A percentile compares a stretch with the other conserved stretches of the same genome.
Conservation (phyloP, 2,797 vertebrate species). For the Sciaenops ocellatus region DNA sequence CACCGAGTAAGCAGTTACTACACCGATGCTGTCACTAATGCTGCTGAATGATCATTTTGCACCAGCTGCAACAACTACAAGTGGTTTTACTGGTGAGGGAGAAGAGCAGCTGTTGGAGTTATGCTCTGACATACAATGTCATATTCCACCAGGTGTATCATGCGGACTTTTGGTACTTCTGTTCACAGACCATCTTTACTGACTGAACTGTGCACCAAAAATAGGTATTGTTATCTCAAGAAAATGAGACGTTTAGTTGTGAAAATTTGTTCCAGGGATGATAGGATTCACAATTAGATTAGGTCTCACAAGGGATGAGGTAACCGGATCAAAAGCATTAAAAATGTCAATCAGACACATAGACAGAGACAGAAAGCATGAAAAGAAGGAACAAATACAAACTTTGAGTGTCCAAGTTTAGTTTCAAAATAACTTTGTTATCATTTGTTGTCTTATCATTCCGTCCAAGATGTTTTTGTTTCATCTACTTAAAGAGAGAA, state of each 20-base stretch:
- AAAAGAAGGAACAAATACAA: not conserved
- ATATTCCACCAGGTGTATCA: not conserved
- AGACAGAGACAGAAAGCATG: not conserved
- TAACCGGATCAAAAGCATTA: not conserved
- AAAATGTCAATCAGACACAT: not conserved
- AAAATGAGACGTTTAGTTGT: not conserved
- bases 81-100: not conserved
- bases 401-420: not conserved
- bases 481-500: slow-evolving; percentile 12
- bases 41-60: not conserved
- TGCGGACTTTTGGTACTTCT: not conserved
- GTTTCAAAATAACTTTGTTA: not conserved
- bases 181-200: too few species aligned
- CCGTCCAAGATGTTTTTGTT: not conserved
- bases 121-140: not conserved
- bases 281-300: not conserved
- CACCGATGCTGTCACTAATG: not conserved
- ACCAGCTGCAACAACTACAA: not conserved
- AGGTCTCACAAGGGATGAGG: not conserved
- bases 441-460: not conserved
- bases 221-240: not conserved
- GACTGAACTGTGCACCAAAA: not conserved
- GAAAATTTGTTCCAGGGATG: not conserved
- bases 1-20: not conserved
- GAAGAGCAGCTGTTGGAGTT: not conserved